Base-by-base conservation (phyloP, 2,888 invertebrate species). In the Helicoverpa assulta region DNA sequence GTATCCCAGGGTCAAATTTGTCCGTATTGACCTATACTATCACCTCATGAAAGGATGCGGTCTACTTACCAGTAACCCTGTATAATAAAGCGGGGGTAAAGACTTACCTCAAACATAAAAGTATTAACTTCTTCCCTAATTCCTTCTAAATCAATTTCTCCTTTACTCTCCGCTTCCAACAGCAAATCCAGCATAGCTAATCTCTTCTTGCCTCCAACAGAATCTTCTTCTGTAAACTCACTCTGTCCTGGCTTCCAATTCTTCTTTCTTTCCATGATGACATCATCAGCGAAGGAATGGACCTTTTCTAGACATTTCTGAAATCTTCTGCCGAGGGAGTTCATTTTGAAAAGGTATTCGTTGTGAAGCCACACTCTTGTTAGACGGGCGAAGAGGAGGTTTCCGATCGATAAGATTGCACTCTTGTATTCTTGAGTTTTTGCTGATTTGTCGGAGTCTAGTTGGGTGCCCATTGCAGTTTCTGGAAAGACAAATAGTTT, bases 71-170 rank as follows among this genome's bases (percentile, higher is more conserved):
- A n/a, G n/a, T n/a, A n/a, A n/a, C n/a, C n/a, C n/a, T n/a, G n/a
- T n/a, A n/a, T n/a, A n/a, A n/a, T n/a, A n/a, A n/a, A n/a, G n/a
- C n/a, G n/a, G n/a, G n/a, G n/a, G n/a, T n/a, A n/a, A n/a, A n/a
- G 12, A 18, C 86, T 88, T 85, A 97, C 97, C 89, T 96, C 97
- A 92, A 97, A 97, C 97, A 97, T 97, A 83, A 98, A 97, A 0
- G 97, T 97, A 82, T 97, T 97, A 0, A 97, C 97, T 93, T 98
- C 97, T 84, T 97, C 97, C 61, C 97, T 94, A 67, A 98, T 96
- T 47, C 97, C 97, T 54, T 96, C 91, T 76, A 97, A 92, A 54
- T 96, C 96, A 26, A 97, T 92, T 74, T 96, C 92, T 7, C 96
- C 96, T 73, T 96, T 96, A 50, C 94, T 94, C 80, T 96, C 96